Percentiles rank a stretch among this genome's conserved stretches.
Conservation (phyloP, 2,797 vertebrate species). For the Enteromius anoplus region DNA sequence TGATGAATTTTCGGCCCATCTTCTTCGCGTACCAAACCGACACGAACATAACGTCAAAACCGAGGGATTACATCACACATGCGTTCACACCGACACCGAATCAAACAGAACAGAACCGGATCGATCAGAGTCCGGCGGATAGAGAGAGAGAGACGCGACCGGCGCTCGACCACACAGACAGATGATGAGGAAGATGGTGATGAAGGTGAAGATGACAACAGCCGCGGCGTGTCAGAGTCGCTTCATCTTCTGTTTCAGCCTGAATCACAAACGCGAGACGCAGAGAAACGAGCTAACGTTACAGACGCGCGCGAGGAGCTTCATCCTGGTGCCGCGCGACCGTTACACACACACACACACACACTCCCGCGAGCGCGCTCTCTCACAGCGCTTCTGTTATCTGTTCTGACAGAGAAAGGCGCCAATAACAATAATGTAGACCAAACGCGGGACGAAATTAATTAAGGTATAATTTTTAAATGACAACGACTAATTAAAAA, state of each 20-base stretch:
- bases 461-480: background rate
- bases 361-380: background rate
- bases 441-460: background rate
- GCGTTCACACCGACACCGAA: constrained; percentile 10
- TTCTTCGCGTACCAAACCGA: constrained; percentile 75
- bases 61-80: constrained; percentile 46
- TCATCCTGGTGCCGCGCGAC: constrained; percentile 24
- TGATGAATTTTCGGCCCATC: constrained; percentile 69
- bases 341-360: background rate
- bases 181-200: background rate
- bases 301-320: background rate
- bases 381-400: background rate
- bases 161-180: background rate
- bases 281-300: background rate
- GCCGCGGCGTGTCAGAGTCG: background rate
- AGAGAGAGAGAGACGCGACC: background rate
- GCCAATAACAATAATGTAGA: background rate
- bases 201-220: background rate
- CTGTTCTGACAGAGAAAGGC: background rate
- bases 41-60: constrained; percentile 66
- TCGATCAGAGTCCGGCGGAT: background rate
- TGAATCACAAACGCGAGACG: background rate
- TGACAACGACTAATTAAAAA: background rate
- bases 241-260: background rate
- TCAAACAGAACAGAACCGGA: constrained; percentile 7